phyloP scores from a whole-genome alignment of 2,113 vertebrate genomes.

The Tinamus guttatus region DNA sequence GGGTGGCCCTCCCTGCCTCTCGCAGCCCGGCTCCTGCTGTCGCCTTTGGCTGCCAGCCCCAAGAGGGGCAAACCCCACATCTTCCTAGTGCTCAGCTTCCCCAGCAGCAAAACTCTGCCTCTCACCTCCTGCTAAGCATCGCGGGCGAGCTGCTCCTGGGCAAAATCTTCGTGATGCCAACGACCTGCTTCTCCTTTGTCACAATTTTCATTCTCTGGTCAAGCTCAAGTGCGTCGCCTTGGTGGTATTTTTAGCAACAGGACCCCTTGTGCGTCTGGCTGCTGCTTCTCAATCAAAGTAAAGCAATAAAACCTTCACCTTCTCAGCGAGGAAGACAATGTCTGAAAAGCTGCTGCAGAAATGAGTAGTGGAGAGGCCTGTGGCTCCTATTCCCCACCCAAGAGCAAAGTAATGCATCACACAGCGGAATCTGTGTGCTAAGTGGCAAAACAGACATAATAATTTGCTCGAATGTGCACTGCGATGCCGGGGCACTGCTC shows the following conservation, averaged over 20 bases:
- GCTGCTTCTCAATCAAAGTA: conserved; percentile 15
- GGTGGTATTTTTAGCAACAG: neutral
- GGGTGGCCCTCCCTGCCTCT: neutral
- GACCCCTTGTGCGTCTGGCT: neutral
- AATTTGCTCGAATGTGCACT: neutral
- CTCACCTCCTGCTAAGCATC: neutral
- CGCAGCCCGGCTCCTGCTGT: neutral
- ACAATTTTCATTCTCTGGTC: rapidly evolving
- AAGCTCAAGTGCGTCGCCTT: neutral
- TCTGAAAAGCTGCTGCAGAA: neutral
- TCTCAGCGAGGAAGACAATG: rapidly evolving
- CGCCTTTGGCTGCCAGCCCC: neutral
- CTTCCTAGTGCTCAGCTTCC: neutral
- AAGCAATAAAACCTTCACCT: conserved; percentile 52
- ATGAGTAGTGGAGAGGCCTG: rapidly evolving
- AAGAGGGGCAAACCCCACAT: neutral
- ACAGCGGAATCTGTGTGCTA: neutral
- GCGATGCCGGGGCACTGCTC: neutral
- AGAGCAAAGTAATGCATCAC: neutral
- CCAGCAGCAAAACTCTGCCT: neutral
- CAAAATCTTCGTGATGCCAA: neutral
- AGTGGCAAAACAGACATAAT: conserved; percentile 13
- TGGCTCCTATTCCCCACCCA: neutral
- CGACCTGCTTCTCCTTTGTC: neutral
- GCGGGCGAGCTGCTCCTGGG: neutral